Base-by-base conservation (phyloP, 2,113 vertebrate species). In the Stegostoma tigrinum region DNA sequence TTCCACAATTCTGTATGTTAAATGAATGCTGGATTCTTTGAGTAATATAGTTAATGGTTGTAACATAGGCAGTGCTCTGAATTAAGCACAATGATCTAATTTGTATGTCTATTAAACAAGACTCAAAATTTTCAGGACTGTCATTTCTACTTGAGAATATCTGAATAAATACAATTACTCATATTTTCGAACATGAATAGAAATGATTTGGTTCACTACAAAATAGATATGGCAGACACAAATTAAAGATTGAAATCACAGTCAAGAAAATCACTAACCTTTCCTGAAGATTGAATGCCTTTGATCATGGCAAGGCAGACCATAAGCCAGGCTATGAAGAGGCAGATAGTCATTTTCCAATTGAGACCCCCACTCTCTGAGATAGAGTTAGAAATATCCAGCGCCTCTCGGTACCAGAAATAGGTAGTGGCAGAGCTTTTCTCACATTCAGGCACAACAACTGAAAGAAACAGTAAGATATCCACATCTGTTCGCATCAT, bases 251-350 rank as follows among this genome's bases (percentile, higher is more conserved):
- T 14, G 24, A 45, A 72, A 72, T 52, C 23, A 95, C 21, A 27
- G 55, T 17, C 23, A 96, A 96, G 23, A 96, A 90, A 42, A 94
- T 95, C 97, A 98, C 97, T 97, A 96, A 99, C 99, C 98, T 99
- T 99, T 96, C 99, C 99, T 95, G 99, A 99, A 80, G 99, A 99
- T 97, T 99, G 99, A 97, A 99, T 99, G 95, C 99, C 99, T 97
- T 99, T 99, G 97, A 99, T 99, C 99, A 99, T 99, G 96, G 99
- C 98, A 48, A 99, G 98, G 96, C 99, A 99, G 45, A 99, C 99
- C 97, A 99, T 97, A 64, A 98, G 96, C 99, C 99, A 99, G 95
- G 99, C 98, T 67, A 96, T 97, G 97, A 99, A 97, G 96, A 99
- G 97, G 96, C 98, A 99, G 96, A 98, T 0, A 0, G 98, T 98